Percentiles rank a stretch among this genome's conserved stretches.
Evolutionary conservation across 2,113 vertebrate species (phyloP).

Genomic region (Gadus macrocephalus): DNA sequence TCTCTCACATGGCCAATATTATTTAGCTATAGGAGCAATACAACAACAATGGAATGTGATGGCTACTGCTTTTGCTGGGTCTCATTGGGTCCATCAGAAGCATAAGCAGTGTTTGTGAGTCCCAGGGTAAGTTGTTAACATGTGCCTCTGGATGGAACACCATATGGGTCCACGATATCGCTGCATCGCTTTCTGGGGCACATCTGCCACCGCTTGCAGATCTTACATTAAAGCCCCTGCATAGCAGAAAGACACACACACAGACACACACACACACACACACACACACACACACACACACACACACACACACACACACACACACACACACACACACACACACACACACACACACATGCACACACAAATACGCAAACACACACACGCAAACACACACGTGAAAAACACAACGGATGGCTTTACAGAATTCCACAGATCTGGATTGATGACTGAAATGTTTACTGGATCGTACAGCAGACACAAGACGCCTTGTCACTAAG

Average conservation of each 20-base stretch:
- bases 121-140: no score
- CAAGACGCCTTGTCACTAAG: no score
- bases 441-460: no score
- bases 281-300: background rate
- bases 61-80: no score
- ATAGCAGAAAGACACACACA: background rate
- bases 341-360: conserved; percentile 3
- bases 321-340: conserved; percentile 5
- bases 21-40: no score
- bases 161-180: background rate
- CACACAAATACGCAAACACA: background rate
- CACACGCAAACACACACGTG: background rate
- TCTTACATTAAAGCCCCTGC: background rate
- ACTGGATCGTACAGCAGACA: no score
- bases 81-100: no score
- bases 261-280: background rate
- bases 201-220: conserved; percentile 16
- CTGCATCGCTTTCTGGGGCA: conserved; percentile 16
- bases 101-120: no score
- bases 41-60: no score
- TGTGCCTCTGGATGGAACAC: conserved; percentile 12
- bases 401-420: background rate
- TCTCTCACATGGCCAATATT: no score
- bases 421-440: no score
- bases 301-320: background rate